These are phyloP conservation scores for Otocyon megalotis DNA, from an alignment of 2,113 vertebrate genomes.

Conservation along the genomic window DNA sequence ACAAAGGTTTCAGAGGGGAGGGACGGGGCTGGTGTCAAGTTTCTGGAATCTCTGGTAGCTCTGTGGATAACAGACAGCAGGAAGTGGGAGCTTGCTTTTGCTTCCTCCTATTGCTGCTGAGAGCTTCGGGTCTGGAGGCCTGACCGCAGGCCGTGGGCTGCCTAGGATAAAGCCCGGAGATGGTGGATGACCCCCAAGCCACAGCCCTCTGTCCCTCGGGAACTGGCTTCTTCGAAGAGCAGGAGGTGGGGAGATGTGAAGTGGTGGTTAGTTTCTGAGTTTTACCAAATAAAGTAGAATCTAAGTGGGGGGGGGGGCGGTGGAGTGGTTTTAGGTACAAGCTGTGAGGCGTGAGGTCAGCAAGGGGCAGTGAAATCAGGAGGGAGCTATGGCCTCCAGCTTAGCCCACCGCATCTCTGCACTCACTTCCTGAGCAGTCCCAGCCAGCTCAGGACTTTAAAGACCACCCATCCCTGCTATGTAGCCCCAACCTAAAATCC, in stretches of 20 bases:
- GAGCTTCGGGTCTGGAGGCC: background rate
- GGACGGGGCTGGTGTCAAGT: background rate
- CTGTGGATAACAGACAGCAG: background rate
- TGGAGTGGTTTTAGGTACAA: background rate
- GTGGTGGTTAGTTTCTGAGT: slow-evolving; percentile 81
- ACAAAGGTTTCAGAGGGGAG: background rate
- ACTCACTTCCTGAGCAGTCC: background rate
- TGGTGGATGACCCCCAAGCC: slow-evolving; percentile 25
- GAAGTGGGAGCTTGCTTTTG: slow-evolving; percentile 59
- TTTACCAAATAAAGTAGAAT: slow-evolving; percentile 90
- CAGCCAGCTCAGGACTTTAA: background rate
- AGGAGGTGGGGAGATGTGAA: slow-evolving; percentile 59
- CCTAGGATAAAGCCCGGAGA: slow-evolving; percentile 3
- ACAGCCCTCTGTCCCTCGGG: slow-evolving; percentile 26
- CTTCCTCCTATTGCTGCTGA: slow-evolving; percentile 53
- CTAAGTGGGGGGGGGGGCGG: background rate
- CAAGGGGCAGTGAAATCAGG: background rate
- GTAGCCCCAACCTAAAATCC: background rate
- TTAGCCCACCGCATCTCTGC: background rate
- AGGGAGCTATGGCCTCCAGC: background rate
- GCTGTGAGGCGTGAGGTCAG: background rate
- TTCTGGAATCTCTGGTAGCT: background rate
- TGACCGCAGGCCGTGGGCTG: background rate
- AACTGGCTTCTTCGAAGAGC: slow-evolving; percentile 64
- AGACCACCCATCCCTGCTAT: background rate